Evolutionary conservation across 2,797 vertebrate genomes (phyloP), one percentile per base, ranked within the genome.

Genomic region (Poecilia gillii): DNA sequence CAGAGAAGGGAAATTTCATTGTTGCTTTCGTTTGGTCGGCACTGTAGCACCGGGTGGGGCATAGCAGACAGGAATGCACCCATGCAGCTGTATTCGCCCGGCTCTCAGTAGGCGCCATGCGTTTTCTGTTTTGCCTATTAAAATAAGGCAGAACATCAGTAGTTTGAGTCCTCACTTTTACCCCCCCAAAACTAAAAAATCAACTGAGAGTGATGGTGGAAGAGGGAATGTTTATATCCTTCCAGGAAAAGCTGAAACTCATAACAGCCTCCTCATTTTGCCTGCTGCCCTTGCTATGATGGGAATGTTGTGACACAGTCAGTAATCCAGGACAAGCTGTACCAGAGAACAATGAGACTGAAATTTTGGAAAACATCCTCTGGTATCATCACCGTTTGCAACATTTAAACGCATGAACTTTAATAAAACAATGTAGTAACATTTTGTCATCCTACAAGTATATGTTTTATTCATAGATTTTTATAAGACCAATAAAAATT

Each of bases 31-130:
- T 49, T 81, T 72, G 41, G 77, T 55, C 28, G 83, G 72, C 77
- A 77, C 73, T 47, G 80, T 28, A 76, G 74, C 79, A 55, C 74
- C 53, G 87, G 85, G 83, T 81, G 87, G 82, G 83, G 88, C 78
- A 82, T 55, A 81, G 85, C 28, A 83, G 72, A 62, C 75, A 91
- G 92, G 92, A 95, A 95, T 95, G 93, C 84, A 87, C 92, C 93
- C 90, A 87, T 14, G 77, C 89, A 79, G 79, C 81, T 75, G 80
- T 45, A 70, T 77, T 78, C 66, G 83, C 88, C 86, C 80, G 85
- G 85, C 87, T 85, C 78, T 80, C 13, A 47, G 78, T 83, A 76
- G 70, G 78, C 41, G 64, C 77, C 77, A 76, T 74, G 85, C 72
- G 84, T 89, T 70, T 45, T 71, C 92, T 90, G 92, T 93, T 78